Percentiles rank a stretch among this genome's conserved stretches.
Evolutionary conservation across 2,113 vertebrate genomes (phyloP).

Genomic region (Microcebus jonahi): DNA sequence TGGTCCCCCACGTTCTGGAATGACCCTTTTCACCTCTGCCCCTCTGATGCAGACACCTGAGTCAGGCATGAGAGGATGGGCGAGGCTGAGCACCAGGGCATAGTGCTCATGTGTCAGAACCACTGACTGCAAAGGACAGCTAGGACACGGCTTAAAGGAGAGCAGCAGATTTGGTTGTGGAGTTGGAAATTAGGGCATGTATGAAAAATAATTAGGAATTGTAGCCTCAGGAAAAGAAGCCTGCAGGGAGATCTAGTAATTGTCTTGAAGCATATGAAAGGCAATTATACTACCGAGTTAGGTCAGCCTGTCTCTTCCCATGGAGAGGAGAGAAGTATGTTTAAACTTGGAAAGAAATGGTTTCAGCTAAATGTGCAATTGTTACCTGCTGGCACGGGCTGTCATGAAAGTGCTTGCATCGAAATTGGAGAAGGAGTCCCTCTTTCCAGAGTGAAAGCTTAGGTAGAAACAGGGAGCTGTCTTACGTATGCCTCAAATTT

Average conservation of each 20-base stretch:
- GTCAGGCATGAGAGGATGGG: not conserved
- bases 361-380: not conserved
- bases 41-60: too few species aligned
- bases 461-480: not conserved
- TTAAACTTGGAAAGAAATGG: conserved; percentile 43
- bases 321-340: conserved; percentile 33
- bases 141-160: not conserved
- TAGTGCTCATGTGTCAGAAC: not conserved
- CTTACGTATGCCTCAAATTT: not conserved
- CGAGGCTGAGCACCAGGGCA: not conserved
- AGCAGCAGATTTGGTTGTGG: conserved; percentile 25
- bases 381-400: not conserved
- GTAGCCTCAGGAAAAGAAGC: conserved; percentile 68
- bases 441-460: not conserved
- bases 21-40: not conserved
- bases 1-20: not conserved
- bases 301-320: conserved; percentile 19
- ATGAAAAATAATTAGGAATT: conserved; percentile 72
- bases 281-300: conserved; percentile 41
- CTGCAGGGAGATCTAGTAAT: conserved; percentile 64
- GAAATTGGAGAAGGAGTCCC: not conserved
- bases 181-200: conserved; percentile 65
- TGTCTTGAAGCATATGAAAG: conserved; percentile 70
- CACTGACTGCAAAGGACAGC: conserved; percentile 17
- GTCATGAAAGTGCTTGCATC: not conserved